These are phyloP conservation scores for Lineus longissimus DNA, from an alignment of 1,140 invertebrate species.

Conservation along the genomic window DNA sequence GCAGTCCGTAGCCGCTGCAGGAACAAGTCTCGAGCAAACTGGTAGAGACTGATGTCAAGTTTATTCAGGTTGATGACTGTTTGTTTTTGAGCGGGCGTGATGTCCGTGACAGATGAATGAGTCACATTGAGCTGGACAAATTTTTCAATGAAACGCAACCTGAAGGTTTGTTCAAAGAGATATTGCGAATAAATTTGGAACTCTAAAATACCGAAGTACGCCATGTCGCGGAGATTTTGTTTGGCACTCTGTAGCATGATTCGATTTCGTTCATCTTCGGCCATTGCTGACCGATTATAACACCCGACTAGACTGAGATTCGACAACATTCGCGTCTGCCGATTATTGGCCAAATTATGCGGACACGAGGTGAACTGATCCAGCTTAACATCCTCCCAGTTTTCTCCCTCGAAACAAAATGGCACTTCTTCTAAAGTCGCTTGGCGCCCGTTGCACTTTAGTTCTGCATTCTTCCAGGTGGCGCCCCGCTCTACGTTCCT, in stretches of 20 bases:
- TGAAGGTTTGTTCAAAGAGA: constrained; percentile 96
- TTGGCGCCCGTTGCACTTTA: constrained; percentile 62
- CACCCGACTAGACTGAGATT: constrained; percentile 84
- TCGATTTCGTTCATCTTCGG: constrained; percentile 62
- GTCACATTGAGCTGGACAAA: constrained; percentile 43
- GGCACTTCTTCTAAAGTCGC: constrained; percentile 66
- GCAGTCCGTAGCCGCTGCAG: constrained; percentile 69
- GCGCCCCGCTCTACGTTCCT: constrained; percentile 93
- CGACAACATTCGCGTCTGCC: constrained; percentile 96
- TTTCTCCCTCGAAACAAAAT: constrained; percentile 56
- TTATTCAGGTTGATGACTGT: constrained; percentile 77
- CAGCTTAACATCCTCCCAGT: constrained; percentile 65
- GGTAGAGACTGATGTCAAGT: constrained; percentile 89
- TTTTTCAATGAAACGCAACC: constrained; percentile 61
- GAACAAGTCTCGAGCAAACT: constrained; percentile 86
- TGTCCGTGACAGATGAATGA: constrained; percentile 55
- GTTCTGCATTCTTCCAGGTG: constrained; percentile 71
- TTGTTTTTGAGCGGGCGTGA: constrained; percentile 69
- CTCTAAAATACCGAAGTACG: constrained; percentile 96
- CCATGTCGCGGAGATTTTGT: constrained; percentile 87
- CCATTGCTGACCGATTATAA: constrained; percentile 81
- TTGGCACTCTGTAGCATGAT: constrained; percentile 92
- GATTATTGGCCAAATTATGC: constrained; percentile 89
- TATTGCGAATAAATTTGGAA: constrained; percentile 89
- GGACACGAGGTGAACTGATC: constrained; percentile 85